These are phyloP conservation scores for Aphaenogaster rudis DNA, from an alignment of 1,140 invertebrate species.

Conservation along the genomic window DNA sequence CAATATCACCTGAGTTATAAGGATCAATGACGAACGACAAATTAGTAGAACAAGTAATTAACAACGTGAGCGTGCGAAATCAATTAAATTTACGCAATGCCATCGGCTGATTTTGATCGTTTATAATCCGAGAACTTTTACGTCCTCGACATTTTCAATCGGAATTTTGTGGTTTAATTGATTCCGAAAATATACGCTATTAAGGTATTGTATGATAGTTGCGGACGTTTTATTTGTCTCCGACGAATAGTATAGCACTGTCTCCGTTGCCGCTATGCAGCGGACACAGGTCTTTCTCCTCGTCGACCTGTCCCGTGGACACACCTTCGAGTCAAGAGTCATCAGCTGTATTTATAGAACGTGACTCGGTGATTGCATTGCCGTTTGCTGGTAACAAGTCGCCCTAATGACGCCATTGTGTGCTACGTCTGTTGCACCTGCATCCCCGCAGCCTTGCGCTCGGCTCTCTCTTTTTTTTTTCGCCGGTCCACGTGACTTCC, in stretches of 20 bases:
- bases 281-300: slow-evolving; percentile 47
- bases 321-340: slow-evolving; percentile 73
- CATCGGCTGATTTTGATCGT: background rate
- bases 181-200: background rate
- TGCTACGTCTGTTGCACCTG: slow-evolving; percentile 72
- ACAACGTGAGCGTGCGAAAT: background rate
- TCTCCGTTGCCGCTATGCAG: slow-evolving; percentile 2
- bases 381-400: slow-evolving; percentile 73
- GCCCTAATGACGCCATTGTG: slow-evolving; percentile 77
- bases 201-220: background rate
- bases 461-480: slow-evolving; percentile 21
- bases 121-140: background rate
- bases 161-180: background rate
- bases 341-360: slow-evolving; percentile 80
- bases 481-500: slow-evolving; percentile 40
- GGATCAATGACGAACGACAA: background rate
- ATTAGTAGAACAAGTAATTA: background rate
- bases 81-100: background rate
- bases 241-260: background rate
- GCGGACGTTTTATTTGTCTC: background rate
- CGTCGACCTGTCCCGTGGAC: slow-evolving; percentile 62
- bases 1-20: background rate
- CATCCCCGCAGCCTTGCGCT: slow-evolving; percentile 42
- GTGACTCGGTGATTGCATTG: slow-evolving; percentile 77
- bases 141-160: background rate